phyloP scores from a whole-genome alignment of 2,888 invertebrate genomes.

The Miltochrista miniata region DNA sequence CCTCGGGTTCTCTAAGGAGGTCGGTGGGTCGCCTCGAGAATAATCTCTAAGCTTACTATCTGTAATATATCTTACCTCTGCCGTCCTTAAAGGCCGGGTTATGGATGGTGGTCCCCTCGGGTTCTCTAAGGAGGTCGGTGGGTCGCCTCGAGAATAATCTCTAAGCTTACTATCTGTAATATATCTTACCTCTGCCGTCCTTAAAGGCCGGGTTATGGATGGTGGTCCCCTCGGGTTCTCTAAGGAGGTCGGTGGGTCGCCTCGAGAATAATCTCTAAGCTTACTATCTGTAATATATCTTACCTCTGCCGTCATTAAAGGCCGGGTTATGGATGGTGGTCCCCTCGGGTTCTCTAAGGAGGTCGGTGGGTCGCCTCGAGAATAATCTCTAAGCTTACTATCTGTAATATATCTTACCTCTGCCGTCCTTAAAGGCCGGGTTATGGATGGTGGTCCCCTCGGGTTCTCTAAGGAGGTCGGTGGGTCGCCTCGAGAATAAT shows the following conservation, averaged over 20 bases:
- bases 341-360: slow-evolving; percentile 83
- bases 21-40: slow-evolving; percentile 90
- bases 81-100: slow-evolving; percentile 94
- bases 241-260: slow-evolving; percentile 87
- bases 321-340: slow-evolving; percentile 94
- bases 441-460: slow-evolving; percentile 92
- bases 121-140: slow-evolving; percentile 84
- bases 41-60: slow-evolving; percentile 91
- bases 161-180: slow-evolving; percentile 90
- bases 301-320: slow-evolving; percentile 88
- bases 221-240: slow-evolving; percentile 87
- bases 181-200: slow-evolving; percentile 86
- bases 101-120: slow-evolving; percentile 90
- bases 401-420: slow-evolving; percentile 85
- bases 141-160: slow-evolving; percentile 91
- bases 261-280: slow-evolving; percentile 91
- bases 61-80: slow-evolving; percentile 84
- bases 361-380: slow-evolving; percentile 89
- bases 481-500: slow-evolving; percentile 91
- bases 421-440: slow-evolving; percentile 91
- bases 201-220: slow-evolving; percentile 94
- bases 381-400: slow-evolving; percentile 91
- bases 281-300: slow-evolving; percentile 89
- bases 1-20: slow-evolving; percentile 82
- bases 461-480: slow-evolving; percentile 82